A percentile compares a stretch with the other conserved stretches of the same genome.
phyloP scores from a whole-genome alignment of 2,888 invertebrate species.

The Ctena decussata region DNA sequence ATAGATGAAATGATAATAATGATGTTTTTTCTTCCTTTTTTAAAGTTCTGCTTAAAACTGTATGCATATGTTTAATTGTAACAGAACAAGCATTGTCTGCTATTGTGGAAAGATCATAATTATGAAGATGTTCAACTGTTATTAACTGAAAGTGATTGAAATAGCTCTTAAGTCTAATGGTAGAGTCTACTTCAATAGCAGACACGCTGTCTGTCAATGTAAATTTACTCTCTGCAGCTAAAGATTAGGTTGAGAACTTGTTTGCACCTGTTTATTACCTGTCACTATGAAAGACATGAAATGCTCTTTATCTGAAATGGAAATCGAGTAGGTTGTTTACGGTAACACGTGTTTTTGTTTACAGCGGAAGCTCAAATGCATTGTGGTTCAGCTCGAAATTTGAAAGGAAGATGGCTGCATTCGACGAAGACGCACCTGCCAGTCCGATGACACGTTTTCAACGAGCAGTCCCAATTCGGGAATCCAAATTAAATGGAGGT shows the following conservation, averaged over 20 bases:
- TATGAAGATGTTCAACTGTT: no score
- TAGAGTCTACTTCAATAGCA: no score
- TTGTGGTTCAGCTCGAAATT: slow-evolving; percentile 69
- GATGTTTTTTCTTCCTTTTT: no score
- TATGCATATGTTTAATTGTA: no score
- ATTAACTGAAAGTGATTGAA: no score
- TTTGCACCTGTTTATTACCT: neutral
- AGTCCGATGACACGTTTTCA: slow-evolving; percentile 61
- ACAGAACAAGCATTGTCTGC: no score
- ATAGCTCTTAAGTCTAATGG: no score
- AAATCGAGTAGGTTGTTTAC: neutral
- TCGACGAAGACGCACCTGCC: slow-evolving; percentile 53
- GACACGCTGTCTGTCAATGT: no score
- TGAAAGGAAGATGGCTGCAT: slow-evolving; percentile 68
- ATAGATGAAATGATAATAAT: no score
- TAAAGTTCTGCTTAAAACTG: no score
- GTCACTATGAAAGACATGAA: neutral
- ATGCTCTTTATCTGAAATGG: neutral
- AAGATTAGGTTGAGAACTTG: neutral
- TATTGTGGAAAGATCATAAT: no score
- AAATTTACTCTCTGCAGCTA: neutral
- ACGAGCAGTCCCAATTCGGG: slow-evolving; percentile 52
- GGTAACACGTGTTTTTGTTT: slow-evolving; percentile 42
- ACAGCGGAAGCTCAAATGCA: slow-evolving; percentile 64
- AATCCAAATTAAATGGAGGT: slow-evolving; percentile 49